A percentile compares a stretch with the other conserved stretches of the same genome.
These are phyloP conservation scores for Diogma glabrata DNA, from an alignment of 2,888 invertebrate species.

Conservation along the genomic window DNA sequence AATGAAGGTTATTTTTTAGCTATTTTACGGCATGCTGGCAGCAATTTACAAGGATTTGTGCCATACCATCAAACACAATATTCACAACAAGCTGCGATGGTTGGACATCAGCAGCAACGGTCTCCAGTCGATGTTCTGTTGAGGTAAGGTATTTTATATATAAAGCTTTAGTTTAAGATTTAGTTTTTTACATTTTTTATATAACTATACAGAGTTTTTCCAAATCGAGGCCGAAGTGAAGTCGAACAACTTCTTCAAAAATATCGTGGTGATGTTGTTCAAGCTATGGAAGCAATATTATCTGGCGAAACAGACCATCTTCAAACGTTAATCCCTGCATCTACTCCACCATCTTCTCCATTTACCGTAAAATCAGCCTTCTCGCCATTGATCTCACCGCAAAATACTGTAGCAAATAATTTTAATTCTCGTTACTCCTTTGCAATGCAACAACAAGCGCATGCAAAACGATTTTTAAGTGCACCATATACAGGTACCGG, in stretches of 20 bases:
- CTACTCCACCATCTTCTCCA: constrained; percentile 28
- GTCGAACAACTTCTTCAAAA: constrained; percentile 75
- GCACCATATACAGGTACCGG: constrained; percentile 77
- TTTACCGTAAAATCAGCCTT: constrained; percentile 54
- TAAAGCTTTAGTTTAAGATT: background rate
- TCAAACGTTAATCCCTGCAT: constrained; percentile 21
- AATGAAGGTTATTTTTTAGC: background rate
- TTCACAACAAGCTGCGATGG: constrained; percentile 29
- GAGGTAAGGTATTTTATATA: constrained; percentile 22
- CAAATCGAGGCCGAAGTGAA: constrained; percentile 71
- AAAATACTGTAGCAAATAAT: constrained; percentile 30
- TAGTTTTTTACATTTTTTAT: background rate
- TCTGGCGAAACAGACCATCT: constrained; percentile 44
- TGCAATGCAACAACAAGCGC: constrained; percentile 40
- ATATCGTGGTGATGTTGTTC: constrained; percentile 79
- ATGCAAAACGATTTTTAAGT: constrained; percentile 64
- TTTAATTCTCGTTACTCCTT: constrained; percentile 29
- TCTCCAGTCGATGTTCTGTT: constrained; percentile 81
- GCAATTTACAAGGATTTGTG: constrained; percentile 36
- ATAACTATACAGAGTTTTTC: constrained; percentile 55
- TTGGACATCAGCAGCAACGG: constrained; percentile 38
- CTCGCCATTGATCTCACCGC: constrained; percentile 54
- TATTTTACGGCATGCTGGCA: constrained; percentile 25
- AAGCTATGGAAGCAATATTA: constrained; percentile 86
- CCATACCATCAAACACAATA: constrained; percentile 36